Evolutionary conservation across 2,797 vertebrate species (phyloP).

Genomic region (Basileuterus tristriatus): DNA sequence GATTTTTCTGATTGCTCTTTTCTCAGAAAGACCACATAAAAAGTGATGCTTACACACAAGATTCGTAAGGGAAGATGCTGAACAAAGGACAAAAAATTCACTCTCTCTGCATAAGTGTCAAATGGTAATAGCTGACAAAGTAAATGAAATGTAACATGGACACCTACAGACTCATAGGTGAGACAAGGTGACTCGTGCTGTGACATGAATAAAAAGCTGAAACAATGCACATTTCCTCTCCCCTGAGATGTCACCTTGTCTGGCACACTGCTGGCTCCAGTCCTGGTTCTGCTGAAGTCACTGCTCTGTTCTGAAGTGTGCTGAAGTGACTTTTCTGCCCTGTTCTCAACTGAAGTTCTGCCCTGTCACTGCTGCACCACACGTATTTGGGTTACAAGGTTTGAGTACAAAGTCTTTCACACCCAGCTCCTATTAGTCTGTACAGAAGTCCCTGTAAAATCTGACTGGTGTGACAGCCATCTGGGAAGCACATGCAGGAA

Average conservation of each 20-base stretch:
- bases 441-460: neutral
- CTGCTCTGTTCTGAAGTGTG: neutral
- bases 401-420: neutral
- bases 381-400: rapidly evolving
- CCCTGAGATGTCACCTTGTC: neutral
- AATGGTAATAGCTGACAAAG: neutral
- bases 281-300: neutral
- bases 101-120: neutral
- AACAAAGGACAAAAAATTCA: neutral
- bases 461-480: neutral
- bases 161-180: neutral
- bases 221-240: neutral
- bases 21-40: neutral
- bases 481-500: neutral
- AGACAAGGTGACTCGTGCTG: neutral
- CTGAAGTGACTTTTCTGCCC: neutral
- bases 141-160: neutral
- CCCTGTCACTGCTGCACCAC: rapidly evolving
- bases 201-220: neutral
- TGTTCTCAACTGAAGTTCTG: neutral
- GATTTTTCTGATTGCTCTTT: neutral
- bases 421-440: neutral
- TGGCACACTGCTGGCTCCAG: neutral
- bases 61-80: neutral
- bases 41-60: neutral